These are phyloP conservation scores for Acanthosepion pharaonis DNA, from an alignment of 2,888 invertebrate genomes.

Conservation along the genomic window DNA sequence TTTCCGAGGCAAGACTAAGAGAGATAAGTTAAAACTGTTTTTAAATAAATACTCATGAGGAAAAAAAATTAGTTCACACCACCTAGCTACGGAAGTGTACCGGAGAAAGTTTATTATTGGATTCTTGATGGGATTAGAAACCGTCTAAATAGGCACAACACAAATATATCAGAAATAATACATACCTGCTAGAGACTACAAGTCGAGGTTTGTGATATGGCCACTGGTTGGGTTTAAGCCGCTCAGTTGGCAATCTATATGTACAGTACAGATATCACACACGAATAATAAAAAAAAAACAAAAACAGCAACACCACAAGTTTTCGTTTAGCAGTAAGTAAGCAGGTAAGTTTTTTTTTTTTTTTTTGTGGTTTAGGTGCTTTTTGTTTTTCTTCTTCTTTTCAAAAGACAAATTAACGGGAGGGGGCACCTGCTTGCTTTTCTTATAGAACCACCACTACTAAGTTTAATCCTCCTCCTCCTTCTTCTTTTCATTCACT, in stretches of 20 bases:
- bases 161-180: background rate
- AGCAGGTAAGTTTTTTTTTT: background rate
- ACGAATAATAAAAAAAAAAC: background rate
- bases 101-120: too few relatives aligned
- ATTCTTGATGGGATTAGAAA: too few relatives aligned
- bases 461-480: background rate
- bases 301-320: background rate
- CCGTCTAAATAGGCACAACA: too few relatives aligned
- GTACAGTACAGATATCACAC: background rate
- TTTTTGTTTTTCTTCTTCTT: background rate
- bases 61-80: too few relatives aligned
- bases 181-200: background rate
- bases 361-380: background rate
- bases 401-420: background rate
- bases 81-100: too few relatives aligned
- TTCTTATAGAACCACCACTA: background rate
- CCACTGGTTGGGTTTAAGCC: background rate
- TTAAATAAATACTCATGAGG: too few relatives aligned
- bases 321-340: constrained; percentile 2
- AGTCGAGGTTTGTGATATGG: constrained; percentile 5
- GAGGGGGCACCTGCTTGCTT: background rate
- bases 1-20: too few relatives aligned
- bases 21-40: too few relatives aligned
- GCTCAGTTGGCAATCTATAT: background rate
- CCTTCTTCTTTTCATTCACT: background rate